These are phyloP conservation scores for Azorinus chamasolen DNA, from an alignment of 2,888 invertebrate species.

Conservation along the genomic window DNA sequence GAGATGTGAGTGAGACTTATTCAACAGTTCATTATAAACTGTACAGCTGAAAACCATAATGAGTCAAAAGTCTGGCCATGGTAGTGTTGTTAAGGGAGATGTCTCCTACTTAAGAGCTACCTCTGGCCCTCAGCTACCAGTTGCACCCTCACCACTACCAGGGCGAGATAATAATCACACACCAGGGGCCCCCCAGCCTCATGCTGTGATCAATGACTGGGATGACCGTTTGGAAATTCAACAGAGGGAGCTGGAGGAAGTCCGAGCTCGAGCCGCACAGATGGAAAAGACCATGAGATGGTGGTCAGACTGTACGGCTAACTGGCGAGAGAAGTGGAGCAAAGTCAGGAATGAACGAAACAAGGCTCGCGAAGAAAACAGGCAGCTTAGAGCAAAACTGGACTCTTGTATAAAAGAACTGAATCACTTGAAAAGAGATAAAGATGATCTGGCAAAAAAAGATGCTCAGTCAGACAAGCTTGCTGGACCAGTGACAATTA, in stretches of 20 bases:
- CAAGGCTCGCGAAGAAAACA: slow-evolving; percentile 95
- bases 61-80: slow-evolving; percentile 65
- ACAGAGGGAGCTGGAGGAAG: slow-evolving; percentile 96
- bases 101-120: slow-evolving; percentile 80
- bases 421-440: slow-evolving; percentile 91
- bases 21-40: too few species aligned
- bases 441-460: slow-evolving; percentile 92
- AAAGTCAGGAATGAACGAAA: slow-evolving; percentile 96
- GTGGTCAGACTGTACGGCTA: slow-evolving; percentile 99
- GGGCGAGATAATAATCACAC: slow-evolving; percentile 68
- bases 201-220: slow-evolving; percentile 80
- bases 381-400: slow-evolving; percentile 92
- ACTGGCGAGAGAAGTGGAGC: slow-evolving; percentile 98
- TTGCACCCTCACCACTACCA: slow-evolving; percentile 70
- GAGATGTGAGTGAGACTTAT: too few species aligned
- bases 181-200: slow-evolving; percentile 64
- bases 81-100: slow-evolving; percentile 71
- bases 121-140: slow-evolving; percentile 52
- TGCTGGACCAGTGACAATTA: not conserved
- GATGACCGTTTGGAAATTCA: slow-evolving; percentile 88
- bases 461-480: slow-evolving; percentile 71
- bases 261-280: slow-evolving; percentile 96
- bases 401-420: slow-evolving; percentile 89
- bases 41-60: slow-evolving; percentile 17
- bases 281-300: slow-evolving; percentile 99